These are phyloP conservation scores for Geopemphigus sp. DNA, from an alignment of 1,140 invertebrate species.

Conservation along the genomic window DNA sequence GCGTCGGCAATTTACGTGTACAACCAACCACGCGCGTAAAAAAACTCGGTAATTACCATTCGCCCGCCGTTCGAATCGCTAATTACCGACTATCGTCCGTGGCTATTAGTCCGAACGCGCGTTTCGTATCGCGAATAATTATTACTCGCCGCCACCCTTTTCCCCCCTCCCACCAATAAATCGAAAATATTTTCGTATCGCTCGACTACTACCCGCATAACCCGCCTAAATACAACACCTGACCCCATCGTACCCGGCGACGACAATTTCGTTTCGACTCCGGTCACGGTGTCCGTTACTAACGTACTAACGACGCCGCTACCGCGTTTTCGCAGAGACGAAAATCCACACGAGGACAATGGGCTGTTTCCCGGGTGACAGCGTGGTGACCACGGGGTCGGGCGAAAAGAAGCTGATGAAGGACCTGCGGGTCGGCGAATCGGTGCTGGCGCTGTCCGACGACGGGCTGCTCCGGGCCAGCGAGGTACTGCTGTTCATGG, in stretches of 20 bases:
- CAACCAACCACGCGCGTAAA: too few species aligned
- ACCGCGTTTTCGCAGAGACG: constrained; percentile 74
- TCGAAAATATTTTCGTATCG: not conserved
- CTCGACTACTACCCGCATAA: not conserved
- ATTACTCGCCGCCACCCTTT: too few species aligned
- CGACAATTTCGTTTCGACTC: too few species aligned
- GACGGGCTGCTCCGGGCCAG: constrained; percentile 71
- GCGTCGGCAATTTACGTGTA: too few species aligned
- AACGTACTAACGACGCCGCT: not conserved
- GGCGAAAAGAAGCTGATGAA: constrained; percentile 61
- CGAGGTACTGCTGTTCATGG: constrained; percentile 86
- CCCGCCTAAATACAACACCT: too few species aligned
- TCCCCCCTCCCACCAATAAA: too few species aligned
- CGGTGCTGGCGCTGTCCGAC: constrained; percentile 71
- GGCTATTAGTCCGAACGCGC: not conserved
- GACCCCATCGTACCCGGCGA: too few species aligned
- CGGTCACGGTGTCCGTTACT: not conserved
- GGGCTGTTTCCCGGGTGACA: constrained; percentile 73
- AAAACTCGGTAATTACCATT: too few species aligned
- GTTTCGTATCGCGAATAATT: not conserved
- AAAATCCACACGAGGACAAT: constrained; percentile 77
- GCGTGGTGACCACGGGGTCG: constrained; percentile 61
- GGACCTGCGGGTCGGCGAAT: constrained; percentile 73
- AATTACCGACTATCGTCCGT: constrained; percentile 6
- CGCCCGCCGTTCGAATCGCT: constrained; percentile 18